Evolutionary conservation across 2,888 invertebrate genomes (phyloP).

Genomic region (Parapristionchus giblindavisi): DNA sequence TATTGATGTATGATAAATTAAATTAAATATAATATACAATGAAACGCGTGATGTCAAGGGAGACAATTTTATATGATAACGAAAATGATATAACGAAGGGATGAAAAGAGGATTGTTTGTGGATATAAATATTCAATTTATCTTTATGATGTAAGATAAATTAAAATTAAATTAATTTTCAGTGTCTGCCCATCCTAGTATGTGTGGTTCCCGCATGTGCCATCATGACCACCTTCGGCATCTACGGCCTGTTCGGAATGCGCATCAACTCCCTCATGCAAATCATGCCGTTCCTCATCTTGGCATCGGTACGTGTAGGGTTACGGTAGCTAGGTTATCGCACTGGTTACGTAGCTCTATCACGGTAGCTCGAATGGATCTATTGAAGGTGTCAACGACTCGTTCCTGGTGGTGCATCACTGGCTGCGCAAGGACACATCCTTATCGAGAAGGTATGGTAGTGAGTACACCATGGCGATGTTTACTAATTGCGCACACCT

Average conservation of each 20-base stretch:
- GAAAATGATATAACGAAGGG: too few species aligned
- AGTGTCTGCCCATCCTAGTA: constrained; percentile 30
- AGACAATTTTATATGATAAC: too few species aligned
- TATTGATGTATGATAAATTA: too few species aligned
- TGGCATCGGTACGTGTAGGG: constrained; percentile 58
- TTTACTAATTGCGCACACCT: background rate
- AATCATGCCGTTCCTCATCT: constrained; percentile 68
- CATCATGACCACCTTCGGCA: constrained; percentile 38
- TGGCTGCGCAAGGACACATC: constrained; percentile 52
- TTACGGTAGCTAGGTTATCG: too few species aligned
- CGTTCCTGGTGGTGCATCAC: constrained; percentile 65
- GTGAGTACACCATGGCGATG: constrained; percentile 36
- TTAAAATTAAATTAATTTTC: too few species aligned
- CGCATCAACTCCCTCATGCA: constrained; percentile 65
- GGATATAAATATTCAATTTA: too few species aligned
- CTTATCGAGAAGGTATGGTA: constrained; percentile 41
- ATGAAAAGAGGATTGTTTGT: too few species aligned
- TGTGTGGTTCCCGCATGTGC: constrained; percentile 29
- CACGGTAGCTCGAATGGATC: too few species aligned
- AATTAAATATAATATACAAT: too few species aligned
- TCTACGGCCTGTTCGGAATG: constrained; percentile 30
- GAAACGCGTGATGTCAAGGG: too few species aligned
- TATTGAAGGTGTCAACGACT: constrained; percentile 63
- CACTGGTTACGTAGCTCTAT: too few species aligned
- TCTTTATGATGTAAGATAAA: too few species aligned